Percentiles rank a stretch among this genome's conserved stretches.
Evolutionary conservation across 2,888 invertebrate species (phyloP).

Genomic region (Lasioglossum zephyrum): DNA sequence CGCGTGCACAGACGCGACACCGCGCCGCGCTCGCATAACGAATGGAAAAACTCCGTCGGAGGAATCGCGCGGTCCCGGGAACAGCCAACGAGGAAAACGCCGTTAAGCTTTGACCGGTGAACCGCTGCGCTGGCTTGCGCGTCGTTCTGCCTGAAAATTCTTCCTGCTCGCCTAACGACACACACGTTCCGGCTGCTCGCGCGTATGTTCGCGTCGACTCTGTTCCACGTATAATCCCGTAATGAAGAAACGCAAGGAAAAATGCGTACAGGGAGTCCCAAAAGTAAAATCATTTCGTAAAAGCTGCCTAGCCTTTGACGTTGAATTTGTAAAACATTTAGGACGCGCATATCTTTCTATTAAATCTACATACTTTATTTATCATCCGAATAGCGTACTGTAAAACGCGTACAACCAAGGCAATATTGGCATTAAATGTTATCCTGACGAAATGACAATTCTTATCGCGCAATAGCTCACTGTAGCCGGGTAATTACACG

Average conservation of each 20-base stretch:
- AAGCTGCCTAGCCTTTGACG: background rate
- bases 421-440: background rate
- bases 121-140: constrained; percentile 41
- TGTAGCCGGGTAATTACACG: too few relatives aligned
- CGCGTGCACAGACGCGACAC: background rate
- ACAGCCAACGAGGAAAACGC: constrained; percentile 39
- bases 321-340: background rate
- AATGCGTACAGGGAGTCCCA: constrained; percentile 57
- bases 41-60: constrained; percentile 37
- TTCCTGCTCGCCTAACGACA: constrained; percentile 48
- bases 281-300: background rate
- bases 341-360: background rate
- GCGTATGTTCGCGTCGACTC: constrained; percentile 50
- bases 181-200: background rate
- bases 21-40: constrained; percentile 27
- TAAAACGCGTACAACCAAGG: background rate
- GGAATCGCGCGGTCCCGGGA: constrained; percentile 20
- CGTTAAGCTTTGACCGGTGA: constrained; percentile 62
- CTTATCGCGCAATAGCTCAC: too few relatives aligned
- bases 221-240: constrained; percentile 69
- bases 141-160: constrained; percentile 52
- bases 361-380: background rate
- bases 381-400: background rate
- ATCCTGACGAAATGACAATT: background rate
- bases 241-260: constrained; percentile 78